Conservation (phyloP, 2,888 invertebrate species). For the Ctena decussata region DNA sequence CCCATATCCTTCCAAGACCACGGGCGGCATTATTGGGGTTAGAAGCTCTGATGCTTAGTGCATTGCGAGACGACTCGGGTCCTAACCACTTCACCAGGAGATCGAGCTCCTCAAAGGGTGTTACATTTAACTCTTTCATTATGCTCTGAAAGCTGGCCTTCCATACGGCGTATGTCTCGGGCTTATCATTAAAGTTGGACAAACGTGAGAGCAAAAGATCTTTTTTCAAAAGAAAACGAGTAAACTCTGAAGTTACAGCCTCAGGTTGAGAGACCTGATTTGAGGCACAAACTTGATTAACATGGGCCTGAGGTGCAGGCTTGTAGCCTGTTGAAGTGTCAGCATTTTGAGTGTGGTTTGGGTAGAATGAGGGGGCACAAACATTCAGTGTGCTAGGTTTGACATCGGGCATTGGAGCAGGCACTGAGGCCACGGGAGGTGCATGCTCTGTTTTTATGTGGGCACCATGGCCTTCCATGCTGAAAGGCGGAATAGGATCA, state of each 20-base stretch:
- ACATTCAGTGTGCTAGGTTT: background rate
- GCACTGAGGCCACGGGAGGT: no score
- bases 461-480: no score
- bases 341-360: background rate
- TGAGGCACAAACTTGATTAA: background rate
- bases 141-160: conserved; percentile 38
- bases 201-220: conserved; percentile 39
- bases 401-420: no score
- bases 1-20: conserved; percentile 16
- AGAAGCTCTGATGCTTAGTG: conserved; percentile 38
- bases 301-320: no score
- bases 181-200: conserved; percentile 28
- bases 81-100: conserved; percentile 45
- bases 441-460: no score
- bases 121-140: conserved; percentile 20
- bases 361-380: background rate
- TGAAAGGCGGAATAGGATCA: no score
- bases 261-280: background rate
- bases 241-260: conserved; percentile 10
- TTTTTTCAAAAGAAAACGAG: conserved; percentile 37
- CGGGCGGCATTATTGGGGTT: conserved; percentile 3
- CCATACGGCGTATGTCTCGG: conserved; percentile 35
- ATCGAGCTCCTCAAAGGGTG: conserved; percentile 39
- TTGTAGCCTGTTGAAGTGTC: no score
- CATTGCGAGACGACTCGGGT: conserved; percentile 24